Percentiles rank a stretch among this genome's conserved stretches.
phyloP scores from a whole-genome alignment of 2,113 vertebrate species.

The Toxostoma redivivum region DNA sequence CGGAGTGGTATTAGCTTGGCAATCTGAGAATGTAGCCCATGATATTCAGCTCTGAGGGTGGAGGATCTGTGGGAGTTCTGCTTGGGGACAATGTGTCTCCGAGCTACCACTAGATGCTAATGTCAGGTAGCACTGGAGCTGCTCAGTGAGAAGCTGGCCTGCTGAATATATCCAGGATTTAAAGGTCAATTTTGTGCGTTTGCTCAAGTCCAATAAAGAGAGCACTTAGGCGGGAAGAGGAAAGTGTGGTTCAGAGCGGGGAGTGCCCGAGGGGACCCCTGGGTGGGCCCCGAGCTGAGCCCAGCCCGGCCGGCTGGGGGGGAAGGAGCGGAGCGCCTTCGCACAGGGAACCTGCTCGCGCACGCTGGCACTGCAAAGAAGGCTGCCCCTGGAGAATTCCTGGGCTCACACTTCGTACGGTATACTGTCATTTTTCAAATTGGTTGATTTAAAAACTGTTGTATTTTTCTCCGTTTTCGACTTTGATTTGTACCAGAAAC shows the following conservation, averaged over 20 bases:
- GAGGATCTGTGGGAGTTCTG: not conserved
- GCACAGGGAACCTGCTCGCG: not conserved
- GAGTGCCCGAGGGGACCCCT: not conserved
- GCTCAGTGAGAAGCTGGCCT: not conserved
- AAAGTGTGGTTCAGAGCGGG: accelerated
- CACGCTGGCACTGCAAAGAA: accelerated
- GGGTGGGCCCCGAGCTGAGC: not conserved
- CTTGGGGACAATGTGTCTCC: not conserved
- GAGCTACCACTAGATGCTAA: not conserved
- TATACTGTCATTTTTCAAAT: not conserved
- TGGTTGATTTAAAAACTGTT: not conserved
- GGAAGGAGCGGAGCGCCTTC: not conserved
- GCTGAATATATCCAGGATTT: not conserved
- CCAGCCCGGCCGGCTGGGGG: not conserved
- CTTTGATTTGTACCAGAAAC: not conserved
- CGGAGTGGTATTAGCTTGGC: not conserved
- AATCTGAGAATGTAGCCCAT: not conserved
- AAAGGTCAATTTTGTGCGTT: not conserved
- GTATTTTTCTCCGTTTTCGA: not conserved
- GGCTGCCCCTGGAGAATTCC: not conserved
- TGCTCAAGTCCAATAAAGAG: not conserved
- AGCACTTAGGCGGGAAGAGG: accelerated
- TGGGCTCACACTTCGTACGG: not conserved
- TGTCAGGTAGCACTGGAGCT: not conserved
- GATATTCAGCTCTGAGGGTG: not conserved